Conservation (phyloP, 2,797 vertebrate genomes). For the Etheostoma nigrum region DNA sequence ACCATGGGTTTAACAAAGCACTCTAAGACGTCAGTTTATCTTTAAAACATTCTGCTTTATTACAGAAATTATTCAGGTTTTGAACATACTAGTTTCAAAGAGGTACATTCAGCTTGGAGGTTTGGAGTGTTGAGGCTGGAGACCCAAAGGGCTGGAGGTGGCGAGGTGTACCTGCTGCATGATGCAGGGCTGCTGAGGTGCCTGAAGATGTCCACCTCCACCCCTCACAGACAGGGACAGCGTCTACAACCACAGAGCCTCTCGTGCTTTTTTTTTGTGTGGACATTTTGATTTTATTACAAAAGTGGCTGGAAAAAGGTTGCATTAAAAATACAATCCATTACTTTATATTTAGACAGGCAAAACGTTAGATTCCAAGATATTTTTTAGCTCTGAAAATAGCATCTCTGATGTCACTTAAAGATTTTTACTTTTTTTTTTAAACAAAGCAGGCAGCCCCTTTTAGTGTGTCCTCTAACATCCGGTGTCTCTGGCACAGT, state of each 20-base stretch:
- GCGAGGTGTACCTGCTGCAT: constrained; percentile 50
- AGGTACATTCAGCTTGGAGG: constrained; percentile 88
- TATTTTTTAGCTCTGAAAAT: constrained; percentile 83
- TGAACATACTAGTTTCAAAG: constrained; percentile 83
- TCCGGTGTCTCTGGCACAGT: constrained; percentile 39
- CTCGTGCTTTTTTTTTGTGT: constrained; percentile 56
- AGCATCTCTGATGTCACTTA: constrained; percentile 85
- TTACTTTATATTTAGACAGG: constrained; percentile 79
- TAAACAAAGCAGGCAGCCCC: constrained; percentile 84
- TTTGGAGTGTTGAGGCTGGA: constrained; percentile 77
- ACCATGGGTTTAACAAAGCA: constrained; percentile 42
- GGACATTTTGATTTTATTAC: constrained; percentile 76
- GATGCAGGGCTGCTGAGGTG: constrained; percentile 59
- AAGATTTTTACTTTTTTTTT: constrained; percentile 72
- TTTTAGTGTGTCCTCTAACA: constrained; percentile 44
- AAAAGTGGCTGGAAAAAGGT: constrained; percentile 85
- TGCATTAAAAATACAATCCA: constrained; percentile 88
- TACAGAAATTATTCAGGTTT: constrained; percentile 81
- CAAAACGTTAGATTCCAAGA: constrained; percentile 82
- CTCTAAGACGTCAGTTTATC: constrained; percentile 42
- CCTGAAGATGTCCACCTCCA: constrained; percentile 59
- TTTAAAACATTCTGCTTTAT: constrained; percentile 86
- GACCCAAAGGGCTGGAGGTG: constrained; percentile 68
- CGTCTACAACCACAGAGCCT: constrained; percentile 72
- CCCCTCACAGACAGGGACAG: constrained; percentile 49